These are phyloP conservation scores for Drosophila sproati DNA, from an alignment of 1,140 invertebrate genomes.

Conservation along the genomic window DNA sequence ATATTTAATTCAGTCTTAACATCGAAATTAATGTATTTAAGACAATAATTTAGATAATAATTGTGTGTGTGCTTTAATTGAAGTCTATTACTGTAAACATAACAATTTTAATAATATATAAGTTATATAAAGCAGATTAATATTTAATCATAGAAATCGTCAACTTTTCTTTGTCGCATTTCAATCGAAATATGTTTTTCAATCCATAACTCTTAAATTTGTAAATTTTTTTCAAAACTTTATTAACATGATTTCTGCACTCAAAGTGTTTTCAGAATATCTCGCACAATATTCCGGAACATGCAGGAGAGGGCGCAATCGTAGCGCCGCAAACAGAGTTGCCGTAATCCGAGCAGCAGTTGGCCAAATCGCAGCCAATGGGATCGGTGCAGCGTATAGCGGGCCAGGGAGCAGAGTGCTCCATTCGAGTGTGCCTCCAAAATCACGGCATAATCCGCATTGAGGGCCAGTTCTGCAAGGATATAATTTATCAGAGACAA, in stretches of 20 bases:
- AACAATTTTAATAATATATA: too few species aligned
- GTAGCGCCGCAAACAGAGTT: slow-evolving; percentile 67
- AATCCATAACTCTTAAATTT: not conserved
- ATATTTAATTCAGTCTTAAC: too few species aligned
- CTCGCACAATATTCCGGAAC: slow-evolving; percentile 73
- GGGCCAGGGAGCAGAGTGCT: slow-evolving; percentile 70
- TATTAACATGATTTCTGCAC: not conserved
- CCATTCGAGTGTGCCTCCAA: slow-evolving; percentile 69
- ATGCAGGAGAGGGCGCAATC: slow-evolving; percentile 70
- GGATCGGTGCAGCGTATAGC: slow-evolving; percentile 74
- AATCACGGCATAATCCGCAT: slow-evolving; percentile 56
- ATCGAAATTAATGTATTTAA: too few species aligned
- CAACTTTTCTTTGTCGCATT: not conserved
- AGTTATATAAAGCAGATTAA: too few species aligned
- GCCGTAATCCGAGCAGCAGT: slow-evolving; percentile 70
- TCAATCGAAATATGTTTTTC: not conserved
- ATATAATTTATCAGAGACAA: not conserved
- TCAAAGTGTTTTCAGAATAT: slow-evolving; percentile 71
- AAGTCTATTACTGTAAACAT: too few species aligned
- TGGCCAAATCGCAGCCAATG: slow-evolving; percentile 78
- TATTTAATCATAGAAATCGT: too few species aligned
- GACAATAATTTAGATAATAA: too few species aligned
- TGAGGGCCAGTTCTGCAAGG: slow-evolving; percentile 67
- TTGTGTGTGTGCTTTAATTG: too few species aligned
- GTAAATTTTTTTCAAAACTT: not conserved